Percentiles rank a stretch among this genome's conserved stretches.
Conservation (phyloP, 2,888 invertebrate species). For the Eubasilissa splendida region DNA sequence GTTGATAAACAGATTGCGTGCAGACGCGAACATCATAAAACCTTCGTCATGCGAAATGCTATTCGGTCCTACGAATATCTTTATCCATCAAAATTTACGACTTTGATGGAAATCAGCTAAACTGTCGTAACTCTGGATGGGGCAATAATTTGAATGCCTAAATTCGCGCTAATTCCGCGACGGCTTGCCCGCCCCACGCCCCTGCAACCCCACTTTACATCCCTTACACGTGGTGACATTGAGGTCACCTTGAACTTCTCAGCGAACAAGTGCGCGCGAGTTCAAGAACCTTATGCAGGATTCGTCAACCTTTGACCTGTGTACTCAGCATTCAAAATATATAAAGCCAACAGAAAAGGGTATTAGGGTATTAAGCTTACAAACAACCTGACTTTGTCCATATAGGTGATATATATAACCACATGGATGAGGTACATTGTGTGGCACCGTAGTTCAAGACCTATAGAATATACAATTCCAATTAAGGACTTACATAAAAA, state of each 20-base stretch:
- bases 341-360: too few species aligned
- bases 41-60: not conserved
- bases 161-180: not conserved
- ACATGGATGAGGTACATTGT: too few species aligned
- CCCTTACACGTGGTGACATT: constrained; percentile 14
- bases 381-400: too few species aligned
- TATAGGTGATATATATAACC: too few species aligned
- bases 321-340: too few species aligned
- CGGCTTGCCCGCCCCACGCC: not conserved
- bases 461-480: too few species aligned
- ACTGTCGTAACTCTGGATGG: not conserved
- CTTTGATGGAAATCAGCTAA: not conserved
- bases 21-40: not conserved
- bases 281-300: constrained; percentile 17
- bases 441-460: too few species aligned
- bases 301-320: not conserved
- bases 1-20: too few species aligned
- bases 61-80: not conserved
- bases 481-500: too few species aligned
- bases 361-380: too few species aligned
- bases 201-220: constrained; percentile 2
- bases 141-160: not conserved
- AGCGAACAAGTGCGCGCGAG: not conserved
- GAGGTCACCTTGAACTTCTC: constrained; percentile 13
- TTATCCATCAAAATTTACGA: constrained; percentile 8